phyloP scores from a whole-genome alignment of 2,888 invertebrate genomes.

The Lepidochitona cinerea region DNA sequence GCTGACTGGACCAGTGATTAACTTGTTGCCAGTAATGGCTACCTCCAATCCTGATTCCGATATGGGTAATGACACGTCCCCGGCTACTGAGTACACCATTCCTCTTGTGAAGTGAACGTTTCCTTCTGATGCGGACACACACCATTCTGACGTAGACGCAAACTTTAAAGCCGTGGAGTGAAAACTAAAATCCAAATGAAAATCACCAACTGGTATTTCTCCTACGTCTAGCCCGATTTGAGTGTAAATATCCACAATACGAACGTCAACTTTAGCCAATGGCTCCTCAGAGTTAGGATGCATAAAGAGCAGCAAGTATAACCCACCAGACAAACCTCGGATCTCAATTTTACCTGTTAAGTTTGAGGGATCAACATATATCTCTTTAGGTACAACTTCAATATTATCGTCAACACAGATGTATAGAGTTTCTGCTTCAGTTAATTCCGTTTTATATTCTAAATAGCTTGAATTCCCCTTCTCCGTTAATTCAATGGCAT shows the following conservation, averaged over 20 bases:
- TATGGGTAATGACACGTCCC: not conserved
- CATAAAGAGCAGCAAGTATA: not conserved
- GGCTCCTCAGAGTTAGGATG: not conserved
- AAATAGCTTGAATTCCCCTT: too few relatives aligned
- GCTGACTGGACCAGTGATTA: not conserved
- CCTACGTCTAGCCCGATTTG: not conserved
- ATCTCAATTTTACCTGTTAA: not conserved
- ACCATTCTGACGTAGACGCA: constrained; percentile 6
- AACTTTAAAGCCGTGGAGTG: not conserved
- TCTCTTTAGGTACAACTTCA: not conserved
- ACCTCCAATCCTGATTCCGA: not conserved
- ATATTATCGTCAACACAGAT: not conserved
- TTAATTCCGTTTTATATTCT: too few relatives aligned
- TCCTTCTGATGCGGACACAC: not conserved
- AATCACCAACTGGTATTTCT: not conserved
- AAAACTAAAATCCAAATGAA: not conserved
- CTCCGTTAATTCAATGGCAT: too few relatives aligned
- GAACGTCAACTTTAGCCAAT: not conserved
- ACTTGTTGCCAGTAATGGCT: not conserved
- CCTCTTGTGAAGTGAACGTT: constrained; percentile 2
- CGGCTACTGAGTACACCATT: not conserved
- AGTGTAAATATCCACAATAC: not conserved
- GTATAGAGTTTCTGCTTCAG: too few relatives aligned
- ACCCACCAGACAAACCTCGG: not conserved
- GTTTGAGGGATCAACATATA: not conserved